These are phyloP conservation scores for Calliphora vomitoria DNA, from an alignment of 2,888 invertebrate species.

Conservation along the genomic window DNA sequence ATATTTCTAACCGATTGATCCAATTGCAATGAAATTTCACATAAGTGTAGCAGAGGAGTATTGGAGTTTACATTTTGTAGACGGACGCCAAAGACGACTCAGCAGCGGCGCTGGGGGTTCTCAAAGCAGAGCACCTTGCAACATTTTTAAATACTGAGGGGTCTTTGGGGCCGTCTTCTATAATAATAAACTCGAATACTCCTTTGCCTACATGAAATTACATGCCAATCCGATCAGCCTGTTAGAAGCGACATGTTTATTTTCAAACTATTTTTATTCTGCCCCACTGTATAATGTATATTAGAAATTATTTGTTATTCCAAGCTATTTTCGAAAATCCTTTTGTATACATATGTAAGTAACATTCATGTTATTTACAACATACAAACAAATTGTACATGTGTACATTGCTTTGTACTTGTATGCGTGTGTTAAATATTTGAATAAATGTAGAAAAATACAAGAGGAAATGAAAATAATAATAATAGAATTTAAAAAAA, in stretches of 20 bases:
- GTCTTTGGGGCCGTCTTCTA: no score
- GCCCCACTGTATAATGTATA: neutral
- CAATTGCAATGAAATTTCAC: no score
- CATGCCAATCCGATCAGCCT: neutral
- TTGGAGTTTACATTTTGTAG: no score
- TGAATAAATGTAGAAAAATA: slow-evolving; percentile 8
- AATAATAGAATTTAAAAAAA: neutral
- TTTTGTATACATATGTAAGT: slow-evolving; percentile 38
- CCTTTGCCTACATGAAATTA: no score
- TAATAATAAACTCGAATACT: no score
- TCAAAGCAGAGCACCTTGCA: no score
- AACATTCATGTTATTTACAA: slow-evolving; percentile 14
- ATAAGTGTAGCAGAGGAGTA: no score
- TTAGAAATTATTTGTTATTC: slow-evolving; percentile 45
- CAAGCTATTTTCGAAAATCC: slow-evolving; percentile 46
- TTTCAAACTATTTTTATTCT: neutral
- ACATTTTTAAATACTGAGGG: no score
- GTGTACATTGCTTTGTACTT: slow-evolving; percentile 22
- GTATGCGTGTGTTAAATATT: slow-evolving; percentile 24
- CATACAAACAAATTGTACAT: slow-evolving; percentile 2
- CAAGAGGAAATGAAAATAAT: slow-evolving; percentile 6
- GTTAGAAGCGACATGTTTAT: neutral
- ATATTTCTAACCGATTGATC: no score
- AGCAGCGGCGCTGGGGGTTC: no score
- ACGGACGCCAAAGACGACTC: no score